A percentile compares a stretch with the other conserved stretches of the same genome.
phyloP scores from a whole-genome alignment of 2,888 invertebrate species.

The Phaonia tiefii region DNA sequence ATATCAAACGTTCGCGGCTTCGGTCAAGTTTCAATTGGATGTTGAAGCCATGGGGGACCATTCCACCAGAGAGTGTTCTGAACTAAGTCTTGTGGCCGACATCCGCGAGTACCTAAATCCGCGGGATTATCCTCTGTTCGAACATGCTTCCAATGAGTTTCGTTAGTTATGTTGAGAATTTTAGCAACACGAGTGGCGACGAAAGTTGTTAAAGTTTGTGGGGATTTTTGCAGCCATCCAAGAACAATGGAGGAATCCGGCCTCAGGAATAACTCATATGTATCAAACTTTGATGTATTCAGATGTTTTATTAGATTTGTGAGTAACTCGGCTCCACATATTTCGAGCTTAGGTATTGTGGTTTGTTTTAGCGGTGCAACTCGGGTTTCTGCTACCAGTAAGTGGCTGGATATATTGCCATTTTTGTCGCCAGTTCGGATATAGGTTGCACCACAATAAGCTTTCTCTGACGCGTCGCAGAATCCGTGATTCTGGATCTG shows the following conservation, averaged over 20 bases:
- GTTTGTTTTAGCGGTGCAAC: too few relatives aligned
- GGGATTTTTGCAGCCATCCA: slow-evolving; percentile 45
- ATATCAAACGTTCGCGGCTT: slow-evolving; percentile 24
- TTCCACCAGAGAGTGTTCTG: slow-evolving; percentile 34
- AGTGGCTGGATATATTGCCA: too few relatives aligned
- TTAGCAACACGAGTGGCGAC: slow-evolving; percentile 29
- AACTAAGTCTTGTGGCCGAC: slow-evolving; percentile 3
- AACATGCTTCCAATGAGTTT: slow-evolving; percentile 31
- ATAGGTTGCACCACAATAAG: too few relatives aligned
- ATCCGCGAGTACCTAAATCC: slow-evolving; percentile 41
- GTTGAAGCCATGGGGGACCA: slow-evolving; percentile 33
- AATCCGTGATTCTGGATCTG: too few relatives aligned
- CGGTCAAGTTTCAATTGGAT: slow-evolving; percentile 16
- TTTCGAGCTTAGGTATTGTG: too few relatives aligned
- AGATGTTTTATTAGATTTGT: too few relatives aligned
- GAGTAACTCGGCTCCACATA: too few relatives aligned
- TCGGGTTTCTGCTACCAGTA: too few relatives aligned
- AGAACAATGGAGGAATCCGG: slow-evolving; percentile 33
- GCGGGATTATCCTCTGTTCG: slow-evolving; percentile 31
- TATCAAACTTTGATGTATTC: too few relatives aligned
- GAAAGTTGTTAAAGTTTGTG: slow-evolving; percentile 21
- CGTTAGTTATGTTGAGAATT: background rate
- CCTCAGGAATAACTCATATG: too few relatives aligned
- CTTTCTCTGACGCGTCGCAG: too few relatives aligned
- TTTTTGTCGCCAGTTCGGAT: too few relatives aligned